Conservation (phyloP, 2,797 vertebrate genomes). For the Micromesistius poutassou region DNA sequence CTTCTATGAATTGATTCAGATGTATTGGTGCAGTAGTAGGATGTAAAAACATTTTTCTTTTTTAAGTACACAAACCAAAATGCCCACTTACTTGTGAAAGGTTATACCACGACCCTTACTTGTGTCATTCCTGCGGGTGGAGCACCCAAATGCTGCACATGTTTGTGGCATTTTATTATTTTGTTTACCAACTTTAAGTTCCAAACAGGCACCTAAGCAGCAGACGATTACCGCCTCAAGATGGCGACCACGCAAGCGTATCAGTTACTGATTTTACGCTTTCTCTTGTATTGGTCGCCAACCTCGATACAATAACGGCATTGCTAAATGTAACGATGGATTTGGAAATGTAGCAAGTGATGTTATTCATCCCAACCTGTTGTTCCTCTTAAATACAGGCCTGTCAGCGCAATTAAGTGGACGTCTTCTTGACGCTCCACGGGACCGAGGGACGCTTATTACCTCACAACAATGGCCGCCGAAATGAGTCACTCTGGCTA, state of each 20-base stretch:
- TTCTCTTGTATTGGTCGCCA: neutral
- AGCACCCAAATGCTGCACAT: neutral
- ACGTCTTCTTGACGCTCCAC: neutral
- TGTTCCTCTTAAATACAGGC: neutral
- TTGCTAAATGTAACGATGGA: neutral
- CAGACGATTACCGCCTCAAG: neutral
- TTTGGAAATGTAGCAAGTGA: neutral
- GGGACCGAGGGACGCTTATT: neutral
- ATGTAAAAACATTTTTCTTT: neutral
- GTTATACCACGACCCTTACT: neutral
- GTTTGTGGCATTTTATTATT: neutral
- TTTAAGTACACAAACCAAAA: neutral
- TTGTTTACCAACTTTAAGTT: neutral
- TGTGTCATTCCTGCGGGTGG: neutral
- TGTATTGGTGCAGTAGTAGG: neutral
- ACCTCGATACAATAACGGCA: no score
- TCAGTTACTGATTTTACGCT: neutral
- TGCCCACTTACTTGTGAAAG: neutral
- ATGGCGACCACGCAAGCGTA: neutral
- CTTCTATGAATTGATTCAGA: neutral
- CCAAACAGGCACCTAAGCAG: neutral
- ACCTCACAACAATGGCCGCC: constrained; percentile 56
- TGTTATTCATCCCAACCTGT: neutral
- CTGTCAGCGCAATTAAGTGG: neutral
- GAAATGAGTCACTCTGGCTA: constrained; percentile 6